A percentile compares a stretch with the other conserved stretches of the same genome.
Conservation (phyloP, 2,113 vertebrate genomes). For the Pan troglodytes region NHGRI_mPanTro3-v2.1_pri NC_086015.1:58347001-58347500, state of each 20-base stretch:
- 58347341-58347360: background rate
- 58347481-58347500: background rate
- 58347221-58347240: constrained; percentile 51
- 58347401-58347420: constrained; percentile 21
- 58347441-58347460: background rate
- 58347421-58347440: background rate
- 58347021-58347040: background rate
- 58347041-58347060: background rate
- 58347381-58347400: background rate
- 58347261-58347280: constrained; percentile 7
- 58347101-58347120: background rate
- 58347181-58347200: background rate
- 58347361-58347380: constrained; percentile 13
- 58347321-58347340: background rate
- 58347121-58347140: constrained; percentile 33
- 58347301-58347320: background rate
- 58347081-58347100: background rate
- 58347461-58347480: background rate
- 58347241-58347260: constrained; percentile 58
- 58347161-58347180: constrained; percentile 15
- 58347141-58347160: background rate
- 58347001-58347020: background rate
- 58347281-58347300: constrained; percentile 51
- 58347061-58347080: background rate
- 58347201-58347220: constrained; percentile 50